Percentiles rank a stretch among this genome's conserved stretches.
These are phyloP conservation scores for Diacarnus erythraeanus DNA, from an alignment of 37 sponge, comb jelly and placozoan genomes.

Conservation along the genomic window DNA sequence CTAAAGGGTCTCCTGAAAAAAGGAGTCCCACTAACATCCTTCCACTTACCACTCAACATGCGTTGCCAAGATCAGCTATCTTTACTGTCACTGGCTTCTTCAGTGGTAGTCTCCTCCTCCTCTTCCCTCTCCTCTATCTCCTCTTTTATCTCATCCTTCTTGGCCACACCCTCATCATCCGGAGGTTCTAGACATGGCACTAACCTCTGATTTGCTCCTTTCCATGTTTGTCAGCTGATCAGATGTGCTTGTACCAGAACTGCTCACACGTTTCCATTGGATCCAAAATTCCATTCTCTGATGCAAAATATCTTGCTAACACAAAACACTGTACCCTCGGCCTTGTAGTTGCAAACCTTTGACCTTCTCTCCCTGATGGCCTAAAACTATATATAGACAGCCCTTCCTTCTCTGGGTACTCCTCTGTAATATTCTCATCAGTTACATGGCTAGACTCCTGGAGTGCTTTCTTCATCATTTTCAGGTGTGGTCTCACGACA, in stretches of 20 bases:
- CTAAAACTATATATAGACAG: not conserved
- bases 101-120: conserved; percentile 16
- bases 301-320: too few species aligned
- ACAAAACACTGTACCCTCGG: not conserved
- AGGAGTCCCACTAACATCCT: too few species aligned
- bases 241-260: not conserved
- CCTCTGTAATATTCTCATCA: not conserved
- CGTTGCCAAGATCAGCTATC: conserved; percentile 97
- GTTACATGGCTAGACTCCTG: not conserved
- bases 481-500: too few species aligned
- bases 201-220: not conserved
- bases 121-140: not conserved
- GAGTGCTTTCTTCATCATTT: conserved; percentile 57
- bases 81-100: conserved; percentile 63
- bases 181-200: not conserved
- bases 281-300: not conserved
- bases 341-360: not conserved
- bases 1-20: too few species aligned
- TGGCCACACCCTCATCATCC: not conserved
- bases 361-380: not conserved
- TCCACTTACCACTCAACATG: conserved; percentile 92
- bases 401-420: not conserved
- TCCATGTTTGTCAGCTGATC: not conserved
- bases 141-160: not conserved
- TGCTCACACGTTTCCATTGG: not conserved